These are phyloP conservation scores for Propithecus deckenii DNA, from an alignment of 2,797 vertebrate genomes.

Conservation along the genomic window DNA sequence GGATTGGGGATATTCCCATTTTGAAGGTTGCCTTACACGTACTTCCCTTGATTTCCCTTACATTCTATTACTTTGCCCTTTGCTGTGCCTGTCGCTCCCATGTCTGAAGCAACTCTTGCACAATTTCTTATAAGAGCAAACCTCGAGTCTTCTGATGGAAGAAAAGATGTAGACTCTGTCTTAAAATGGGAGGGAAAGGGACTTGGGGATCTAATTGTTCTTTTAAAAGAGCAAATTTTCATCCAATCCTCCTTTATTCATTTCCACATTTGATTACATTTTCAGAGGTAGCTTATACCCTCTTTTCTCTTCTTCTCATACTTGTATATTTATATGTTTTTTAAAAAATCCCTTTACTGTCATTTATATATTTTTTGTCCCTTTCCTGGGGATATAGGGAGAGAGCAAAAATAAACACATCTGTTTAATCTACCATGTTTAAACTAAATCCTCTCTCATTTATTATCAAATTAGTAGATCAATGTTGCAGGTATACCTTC, in stretches of 20 bases:
- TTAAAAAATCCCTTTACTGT: not conserved
- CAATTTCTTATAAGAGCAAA: not conserved
- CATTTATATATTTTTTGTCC: not conserved
- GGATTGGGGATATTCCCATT: not conserved
- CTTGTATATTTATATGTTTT: not conserved
- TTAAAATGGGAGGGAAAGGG: not conserved
- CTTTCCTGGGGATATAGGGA: not conserved
- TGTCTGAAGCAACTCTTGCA: not conserved
- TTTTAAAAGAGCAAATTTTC: not conserved
- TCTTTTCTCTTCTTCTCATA: not conserved
- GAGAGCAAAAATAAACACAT: not conserved
- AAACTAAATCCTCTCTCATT: not conserved
- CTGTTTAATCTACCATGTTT: not conserved
- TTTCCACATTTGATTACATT: not conserved
- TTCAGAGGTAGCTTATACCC: not conserved
- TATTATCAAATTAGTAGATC: not conserved
- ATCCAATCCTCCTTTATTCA: not conserved
- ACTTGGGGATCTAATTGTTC: not conserved
- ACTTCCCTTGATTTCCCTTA: not conserved
- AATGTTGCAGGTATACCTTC: not conserved
- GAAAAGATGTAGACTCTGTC: not conserved
- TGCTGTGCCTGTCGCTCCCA: not conserved
- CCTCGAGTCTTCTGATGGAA: not conserved
- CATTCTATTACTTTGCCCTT: not conserved
- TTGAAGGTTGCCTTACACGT: not conserved